phyloP scores from a whole-genome alignment of 2,797 vertebrate genomes.

The Aselliscus stoliczkanus region DNA sequence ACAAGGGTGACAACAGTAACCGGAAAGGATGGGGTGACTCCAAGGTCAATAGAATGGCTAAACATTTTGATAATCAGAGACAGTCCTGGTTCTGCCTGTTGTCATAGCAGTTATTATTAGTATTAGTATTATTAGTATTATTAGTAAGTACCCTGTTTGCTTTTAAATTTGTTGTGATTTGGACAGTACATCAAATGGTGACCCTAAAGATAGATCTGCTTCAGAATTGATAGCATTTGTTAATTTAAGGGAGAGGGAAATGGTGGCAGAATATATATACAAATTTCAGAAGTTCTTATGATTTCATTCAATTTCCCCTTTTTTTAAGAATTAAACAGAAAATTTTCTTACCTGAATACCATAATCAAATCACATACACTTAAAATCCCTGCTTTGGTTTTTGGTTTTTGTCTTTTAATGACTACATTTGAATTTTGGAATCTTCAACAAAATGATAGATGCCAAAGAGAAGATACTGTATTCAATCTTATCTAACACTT shows the following conservation, averaged over 20 bases:
- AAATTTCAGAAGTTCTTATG: not conserved
- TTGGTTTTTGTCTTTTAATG: not conserved
- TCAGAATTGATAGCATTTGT: not conserved
- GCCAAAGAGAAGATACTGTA: not conserved
- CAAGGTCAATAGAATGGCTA: not conserved
- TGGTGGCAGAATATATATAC: not conserved
- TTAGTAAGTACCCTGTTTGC: not conserved
- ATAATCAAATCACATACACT: not conserved
- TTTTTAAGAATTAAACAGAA: not conserved
- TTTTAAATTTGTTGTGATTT: not conserved
- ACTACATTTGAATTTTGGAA: not conserved
- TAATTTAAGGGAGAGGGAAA: not conserved
- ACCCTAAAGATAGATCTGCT: not conserved
- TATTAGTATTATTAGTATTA: too few species aligned
- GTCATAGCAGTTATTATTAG: not conserved
- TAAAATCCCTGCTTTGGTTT: not conserved
- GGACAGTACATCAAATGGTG: not conserved
- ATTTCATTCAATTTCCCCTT: not conserved
- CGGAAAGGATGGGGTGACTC: not conserved
- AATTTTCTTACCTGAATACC: not conserved
- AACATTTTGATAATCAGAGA: not conserved
- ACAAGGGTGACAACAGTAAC: not conserved
- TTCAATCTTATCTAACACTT: not conserved
- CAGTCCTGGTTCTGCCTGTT: not conserved
- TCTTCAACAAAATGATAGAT: constrained; percentile 14